These are phyloP conservation scores for Zaprionus camerounensis DNA, from an alignment of 1,140 invertebrate genomes.

Conservation along the genomic window DNA sequence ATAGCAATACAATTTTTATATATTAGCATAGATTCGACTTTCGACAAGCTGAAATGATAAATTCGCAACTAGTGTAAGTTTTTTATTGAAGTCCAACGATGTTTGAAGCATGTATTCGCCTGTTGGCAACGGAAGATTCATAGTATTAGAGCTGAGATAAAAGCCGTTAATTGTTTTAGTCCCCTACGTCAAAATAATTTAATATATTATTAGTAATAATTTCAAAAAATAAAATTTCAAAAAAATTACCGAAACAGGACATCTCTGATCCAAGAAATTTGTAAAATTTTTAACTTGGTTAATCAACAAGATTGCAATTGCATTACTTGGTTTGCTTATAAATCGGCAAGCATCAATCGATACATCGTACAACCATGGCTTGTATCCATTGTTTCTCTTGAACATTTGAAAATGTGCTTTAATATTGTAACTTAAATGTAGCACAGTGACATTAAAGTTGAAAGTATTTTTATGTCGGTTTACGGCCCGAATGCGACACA, in stretches of 20 bases:
- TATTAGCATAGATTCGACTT: background rate
- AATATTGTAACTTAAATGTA: background rate
- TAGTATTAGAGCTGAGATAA: background rate
- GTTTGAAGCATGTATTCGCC: background rate
- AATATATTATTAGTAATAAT: too few relatives aligned
- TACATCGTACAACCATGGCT: conserved; percentile 19
- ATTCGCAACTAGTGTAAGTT: conserved; percentile 1
- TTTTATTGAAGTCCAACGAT: conserved; percentile 2
- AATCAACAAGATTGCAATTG: background rate
- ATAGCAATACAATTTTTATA: background rate
- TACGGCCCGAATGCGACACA: background rate
- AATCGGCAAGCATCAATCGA: conserved; percentile 13
- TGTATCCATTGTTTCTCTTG: conserved; percentile 20
- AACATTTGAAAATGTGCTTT: background rate
- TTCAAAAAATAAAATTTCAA: too few relatives aligned
- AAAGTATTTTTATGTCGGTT: background rate
- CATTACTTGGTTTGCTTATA: conserved; percentile 2
- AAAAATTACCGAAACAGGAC: background rate
- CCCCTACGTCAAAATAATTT: background rate
- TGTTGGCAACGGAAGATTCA: background rate
- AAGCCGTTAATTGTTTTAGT: background rate
- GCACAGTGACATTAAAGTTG: background rate
- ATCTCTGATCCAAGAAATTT: background rate
- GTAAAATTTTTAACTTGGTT: background rate
- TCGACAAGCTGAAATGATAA: conserved; percentile 12